phyloP scores from a whole-genome alignment of 2,113 vertebrate species.

The Silurus asotus region DNA sequence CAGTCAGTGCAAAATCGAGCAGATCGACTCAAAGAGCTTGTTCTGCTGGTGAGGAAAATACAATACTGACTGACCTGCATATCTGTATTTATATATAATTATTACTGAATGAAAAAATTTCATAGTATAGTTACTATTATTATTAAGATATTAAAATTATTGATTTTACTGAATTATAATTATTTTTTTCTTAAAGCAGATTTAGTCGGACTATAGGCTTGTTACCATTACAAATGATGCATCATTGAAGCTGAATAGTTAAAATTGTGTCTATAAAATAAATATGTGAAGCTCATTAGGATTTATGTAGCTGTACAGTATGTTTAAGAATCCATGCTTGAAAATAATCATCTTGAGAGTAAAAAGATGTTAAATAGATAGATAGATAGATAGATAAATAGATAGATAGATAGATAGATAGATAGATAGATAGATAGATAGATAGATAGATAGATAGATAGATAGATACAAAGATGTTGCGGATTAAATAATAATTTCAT shows the following conservation, averaged over 20 bases:
- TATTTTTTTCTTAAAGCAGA: background rate
- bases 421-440: too few species aligned
- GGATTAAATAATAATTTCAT: background rate
- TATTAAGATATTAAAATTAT: too few species aligned
- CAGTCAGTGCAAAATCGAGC: conserved; percentile 66
- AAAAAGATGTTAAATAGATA: background rate
- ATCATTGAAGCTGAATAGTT: background rate
- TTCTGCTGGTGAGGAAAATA: conserved; percentile 67
- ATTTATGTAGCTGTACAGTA: background rate
- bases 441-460: too few species aligned
- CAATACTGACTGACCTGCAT: conserved; percentile 61
- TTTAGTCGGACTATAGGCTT: background rate
- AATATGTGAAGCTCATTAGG: too few species aligned
- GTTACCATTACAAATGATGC: background rate
- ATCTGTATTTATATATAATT: background rate
- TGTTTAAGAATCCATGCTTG: background rate
- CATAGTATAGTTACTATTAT: background rate
- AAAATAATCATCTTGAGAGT: background rate
- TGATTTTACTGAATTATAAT: too few species aligned
- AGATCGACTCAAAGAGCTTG: conserved; percentile 66
- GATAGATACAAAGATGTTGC: background rate
- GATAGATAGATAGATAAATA: too few species aligned
- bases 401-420: too few species aligned
- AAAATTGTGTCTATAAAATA: background rate
- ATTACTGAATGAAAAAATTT: background rate